Percentiles rank a stretch among this genome's conserved stretches.
These are phyloP conservation scores for Zaprionus capensis DNA, from an alignment of 1,140 invertebrate genomes.

Conservation along the genomic window DNA sequence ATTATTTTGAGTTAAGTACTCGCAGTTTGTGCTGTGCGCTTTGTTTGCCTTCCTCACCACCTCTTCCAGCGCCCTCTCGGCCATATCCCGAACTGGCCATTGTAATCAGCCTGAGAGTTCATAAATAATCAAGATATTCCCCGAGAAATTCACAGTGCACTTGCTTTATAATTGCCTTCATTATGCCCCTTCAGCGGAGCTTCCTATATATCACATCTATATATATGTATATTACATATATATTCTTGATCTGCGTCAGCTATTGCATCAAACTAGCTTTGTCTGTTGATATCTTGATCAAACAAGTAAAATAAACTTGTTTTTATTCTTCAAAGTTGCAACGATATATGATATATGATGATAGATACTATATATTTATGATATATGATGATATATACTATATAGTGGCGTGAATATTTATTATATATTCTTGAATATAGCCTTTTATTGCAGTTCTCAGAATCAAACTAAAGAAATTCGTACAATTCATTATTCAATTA, in stretches of 20 bases:
- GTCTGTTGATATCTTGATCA: no score
- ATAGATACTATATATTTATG: no score
- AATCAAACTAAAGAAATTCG: no score
- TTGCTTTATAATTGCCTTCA: slow-evolving; percentile 35
- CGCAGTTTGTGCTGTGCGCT: slow-evolving; percentile 25
- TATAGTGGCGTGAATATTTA: background rate
- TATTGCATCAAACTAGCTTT: no score
- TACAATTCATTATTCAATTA: no score
- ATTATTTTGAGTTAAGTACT: slow-evolving; percentile 74
- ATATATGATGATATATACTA: no score
- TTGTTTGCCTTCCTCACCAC: slow-evolving; percentile 12
- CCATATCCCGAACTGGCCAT: background rate
- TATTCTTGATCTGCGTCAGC: no score
- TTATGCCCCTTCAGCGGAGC: background rate
- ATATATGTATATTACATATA: background rate
- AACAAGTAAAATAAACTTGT: no score
- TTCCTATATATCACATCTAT: background rate
- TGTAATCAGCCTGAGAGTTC: background rate
- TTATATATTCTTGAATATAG: background rate
- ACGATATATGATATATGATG: no score
- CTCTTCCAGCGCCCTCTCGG: background rate
- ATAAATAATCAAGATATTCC: slow-evolving; percentile 2
- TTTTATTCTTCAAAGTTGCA: no score
- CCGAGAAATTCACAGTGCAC: slow-evolving; percentile 35
- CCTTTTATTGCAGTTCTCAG: no score